phyloP scores from a whole-genome alignment of 2,797 vertebrate genomes.

The Myotis myotis region DNA sequence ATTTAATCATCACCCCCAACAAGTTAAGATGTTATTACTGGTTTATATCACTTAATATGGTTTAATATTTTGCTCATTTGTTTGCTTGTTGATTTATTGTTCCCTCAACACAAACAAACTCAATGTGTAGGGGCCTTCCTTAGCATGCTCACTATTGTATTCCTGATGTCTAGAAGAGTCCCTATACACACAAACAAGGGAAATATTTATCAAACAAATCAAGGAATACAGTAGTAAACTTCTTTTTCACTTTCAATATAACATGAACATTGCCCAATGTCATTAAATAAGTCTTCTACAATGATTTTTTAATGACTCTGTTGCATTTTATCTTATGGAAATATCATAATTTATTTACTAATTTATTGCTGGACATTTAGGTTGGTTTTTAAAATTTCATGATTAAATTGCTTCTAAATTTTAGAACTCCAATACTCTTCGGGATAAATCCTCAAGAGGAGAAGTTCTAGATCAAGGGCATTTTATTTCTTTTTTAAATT shows the following conservation, averaged over 20 bases:
- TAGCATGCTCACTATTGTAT: background rate
- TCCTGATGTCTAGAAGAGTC: background rate
- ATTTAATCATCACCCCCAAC: background rate
- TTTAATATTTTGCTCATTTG: conserved; percentile 24
- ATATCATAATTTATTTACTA: background rate
- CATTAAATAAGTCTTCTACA: background rate
- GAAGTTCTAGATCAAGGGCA: background rate
- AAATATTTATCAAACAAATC: conserved; percentile 3
- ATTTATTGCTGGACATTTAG: background rate
- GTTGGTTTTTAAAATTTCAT: conserved; percentile 41
- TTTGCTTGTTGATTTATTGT: conserved; percentile 25
- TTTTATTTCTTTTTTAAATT: background rate
- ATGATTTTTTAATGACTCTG: conserved; percentile 3
- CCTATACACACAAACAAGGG: background rate
- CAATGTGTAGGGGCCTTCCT: background rate
- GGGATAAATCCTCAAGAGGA: conserved; percentile 14
- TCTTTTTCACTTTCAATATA: background rate
- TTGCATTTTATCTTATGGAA: background rate
- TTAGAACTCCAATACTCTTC: conserved; percentile 7
- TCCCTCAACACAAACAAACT: conserved; percentile 1
- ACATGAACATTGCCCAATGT: background rate
- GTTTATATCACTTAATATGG: background rate
- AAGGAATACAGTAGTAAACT: background rate
- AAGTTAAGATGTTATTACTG: conserved; percentile 38
- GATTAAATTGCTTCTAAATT: background rate